A percentile compares a stretch with the other conserved stretches of the same genome.
Conservation (phyloP, 2,797 vertebrate species). For the Melanogrammus aeglefinus region DNA sequence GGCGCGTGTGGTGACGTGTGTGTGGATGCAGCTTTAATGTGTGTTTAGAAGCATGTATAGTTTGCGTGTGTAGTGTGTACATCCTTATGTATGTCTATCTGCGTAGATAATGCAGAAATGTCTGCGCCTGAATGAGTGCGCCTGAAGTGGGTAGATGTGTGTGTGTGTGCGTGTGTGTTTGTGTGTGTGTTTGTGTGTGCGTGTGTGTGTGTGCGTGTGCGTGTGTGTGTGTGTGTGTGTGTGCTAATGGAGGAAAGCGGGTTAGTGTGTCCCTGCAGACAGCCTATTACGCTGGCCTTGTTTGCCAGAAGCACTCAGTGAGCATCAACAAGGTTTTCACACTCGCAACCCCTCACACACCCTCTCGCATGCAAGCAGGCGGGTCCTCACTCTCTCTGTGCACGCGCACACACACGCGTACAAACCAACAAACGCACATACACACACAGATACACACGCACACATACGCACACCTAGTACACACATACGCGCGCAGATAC, state of each 20-base stretch:
- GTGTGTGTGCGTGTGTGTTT: not conserved
- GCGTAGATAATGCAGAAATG: not conserved
- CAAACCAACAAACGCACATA: not conserved
- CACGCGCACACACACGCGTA: too few species aligned
- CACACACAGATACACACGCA: too few species aligned
- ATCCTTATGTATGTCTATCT: not conserved
- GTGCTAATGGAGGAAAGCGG: constrained; percentile 30
- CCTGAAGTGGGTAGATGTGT: not conserved
- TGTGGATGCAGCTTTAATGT: not conserved
- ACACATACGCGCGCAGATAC: too few species aligned
- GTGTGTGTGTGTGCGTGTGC: not conserved
- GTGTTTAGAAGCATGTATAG: not conserved
- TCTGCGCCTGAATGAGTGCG: not conserved
- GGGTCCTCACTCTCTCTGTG: not conserved
- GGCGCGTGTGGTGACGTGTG: not conserved
- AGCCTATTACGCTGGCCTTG: not conserved
- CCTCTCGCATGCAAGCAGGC: not conserved
- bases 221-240: constrained; percentile 5
- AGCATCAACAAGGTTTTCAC: not conserved
- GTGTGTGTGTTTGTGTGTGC: too few species aligned
- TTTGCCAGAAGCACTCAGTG: not conserved
- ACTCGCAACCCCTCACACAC: not conserved
- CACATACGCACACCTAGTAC: too few species aligned
- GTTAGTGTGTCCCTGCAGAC: not conserved
- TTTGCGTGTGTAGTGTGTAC: not conserved